These are phyloP conservation scores for Pseudonaja textilis DNA, from an alignment of 2,113 vertebrate species.

Conservation along the genomic window DNA sequence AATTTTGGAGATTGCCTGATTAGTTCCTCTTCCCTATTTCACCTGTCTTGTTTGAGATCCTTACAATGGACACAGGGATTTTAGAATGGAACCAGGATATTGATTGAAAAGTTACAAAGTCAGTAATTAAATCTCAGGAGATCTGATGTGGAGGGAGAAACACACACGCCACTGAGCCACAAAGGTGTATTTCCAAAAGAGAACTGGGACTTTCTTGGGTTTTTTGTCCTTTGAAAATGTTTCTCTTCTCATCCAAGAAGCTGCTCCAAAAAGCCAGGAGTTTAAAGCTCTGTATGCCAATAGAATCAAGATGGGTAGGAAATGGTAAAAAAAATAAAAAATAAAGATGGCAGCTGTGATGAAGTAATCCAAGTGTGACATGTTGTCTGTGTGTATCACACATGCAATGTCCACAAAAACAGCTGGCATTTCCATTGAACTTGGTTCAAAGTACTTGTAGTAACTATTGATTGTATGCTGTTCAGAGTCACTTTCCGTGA, in stretches of 20 bases:
- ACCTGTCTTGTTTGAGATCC: neutral
- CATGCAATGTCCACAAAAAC: neutral
- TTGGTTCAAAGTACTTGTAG: no score
- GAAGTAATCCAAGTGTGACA: no score
- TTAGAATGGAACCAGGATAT: neutral
- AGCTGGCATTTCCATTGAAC: no score
- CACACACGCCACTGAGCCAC: neutral
- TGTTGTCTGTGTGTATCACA: neutral
- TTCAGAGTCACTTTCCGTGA: no score
- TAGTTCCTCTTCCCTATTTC: neutral
- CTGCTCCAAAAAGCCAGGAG: neutral
- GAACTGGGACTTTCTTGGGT: no score
- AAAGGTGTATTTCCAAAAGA: no score
- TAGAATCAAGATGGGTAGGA: neutral
- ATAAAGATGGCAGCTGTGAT: neutral
- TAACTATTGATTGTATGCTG: no score
- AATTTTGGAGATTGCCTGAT: neutral
- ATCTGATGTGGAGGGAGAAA: neutral
- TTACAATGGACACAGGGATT: neutral
- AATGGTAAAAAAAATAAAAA: neutral
- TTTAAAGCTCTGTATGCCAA: neutral
- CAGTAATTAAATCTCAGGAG: neutral
- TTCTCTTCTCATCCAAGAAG: no score
- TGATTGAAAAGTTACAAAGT: neutral
- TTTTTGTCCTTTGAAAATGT: no score